A percentile compares a stretch with the other conserved stretches of the same genome.
Evolutionary conservation across 2,113 vertebrate species (phyloP).

Genomic region (Periophthalmodon schlosseri): DNA sequence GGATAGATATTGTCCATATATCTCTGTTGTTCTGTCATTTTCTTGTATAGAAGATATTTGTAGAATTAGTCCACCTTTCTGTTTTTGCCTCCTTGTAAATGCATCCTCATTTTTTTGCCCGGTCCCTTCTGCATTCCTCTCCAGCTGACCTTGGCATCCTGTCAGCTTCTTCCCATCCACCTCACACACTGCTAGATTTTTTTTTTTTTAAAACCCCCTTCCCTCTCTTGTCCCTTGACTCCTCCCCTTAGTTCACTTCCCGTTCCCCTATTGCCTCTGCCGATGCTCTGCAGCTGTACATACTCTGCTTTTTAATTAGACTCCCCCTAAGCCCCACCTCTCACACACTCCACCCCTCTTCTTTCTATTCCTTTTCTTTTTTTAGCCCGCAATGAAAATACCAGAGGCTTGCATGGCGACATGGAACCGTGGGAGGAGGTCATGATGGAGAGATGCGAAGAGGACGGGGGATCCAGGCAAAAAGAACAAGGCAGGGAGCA

Average conservation of each 20-base stretch:
- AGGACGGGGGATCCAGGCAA: conserved; percentile 45
- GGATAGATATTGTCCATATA: conserved; percentile 54
- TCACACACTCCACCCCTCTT: conserved; percentile 20
- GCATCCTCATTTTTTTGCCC: conserved; percentile 28
- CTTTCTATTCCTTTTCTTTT: conserved; percentile 28
- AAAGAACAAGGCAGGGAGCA: conserved; percentile 50
- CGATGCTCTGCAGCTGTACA: conserved; percentile 71
- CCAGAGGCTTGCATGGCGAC: conserved; percentile 61
- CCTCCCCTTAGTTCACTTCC: conserved; percentile 55
- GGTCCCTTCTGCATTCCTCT: conserved; percentile 64
- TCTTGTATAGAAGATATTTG: conserved; percentile 63
- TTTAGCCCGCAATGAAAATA: conserved; percentile 56
- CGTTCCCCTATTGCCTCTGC: conserved; percentile 50
- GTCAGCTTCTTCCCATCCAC: conserved; percentile 42
- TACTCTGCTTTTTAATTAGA: conserved; percentile 83
- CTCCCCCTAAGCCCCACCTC: conserved; percentile 66
- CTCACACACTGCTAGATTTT: conserved; percentile 19
- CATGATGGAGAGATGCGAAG: conserved; percentile 62
- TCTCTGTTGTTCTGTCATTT: conserved; percentile 66
- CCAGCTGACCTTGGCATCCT: conserved; percentile 70
- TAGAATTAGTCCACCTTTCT: conserved; percentile 69
- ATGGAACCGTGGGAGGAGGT: conserved; percentile 65
- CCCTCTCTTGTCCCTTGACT: conserved; percentile 40
- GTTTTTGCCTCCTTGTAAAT: conserved; percentile 50
- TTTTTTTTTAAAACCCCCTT: conserved; percentile 17